Percentiles rank a stretch among this genome's conserved stretches.
Evolutionary conservation across 2,888 invertebrate species (phyloP).

Genomic region (Trichopria drosophilae): DNA sequence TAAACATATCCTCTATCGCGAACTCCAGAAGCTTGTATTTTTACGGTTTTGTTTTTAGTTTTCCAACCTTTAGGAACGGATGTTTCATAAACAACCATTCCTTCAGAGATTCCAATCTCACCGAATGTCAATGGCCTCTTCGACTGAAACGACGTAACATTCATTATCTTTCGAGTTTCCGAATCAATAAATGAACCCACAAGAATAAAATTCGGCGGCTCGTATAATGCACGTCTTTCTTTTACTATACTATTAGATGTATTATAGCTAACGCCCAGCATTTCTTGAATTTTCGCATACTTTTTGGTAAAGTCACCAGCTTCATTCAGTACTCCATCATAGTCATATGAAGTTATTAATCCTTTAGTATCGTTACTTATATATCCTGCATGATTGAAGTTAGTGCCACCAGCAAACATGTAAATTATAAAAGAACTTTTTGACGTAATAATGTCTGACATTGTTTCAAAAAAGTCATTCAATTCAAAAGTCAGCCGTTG

Average conservation of each 20-base stretch:
- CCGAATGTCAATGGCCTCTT: slow-evolving; percentile 56
- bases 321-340: slow-evolving; percentile 64
- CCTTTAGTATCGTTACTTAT: slow-evolving; percentile 41
- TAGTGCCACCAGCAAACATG: slow-evolving; percentile 36
- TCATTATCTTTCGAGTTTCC: slow-evolving; percentile 15
- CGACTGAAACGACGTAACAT: slow-evolving; percentile 5
- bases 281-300: slow-evolving; percentile 56
- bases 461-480: slow-evolving; percentile 5
- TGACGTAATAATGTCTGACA: slow-evolving; percentile 19
- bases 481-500: slow-evolving; percentile 18
- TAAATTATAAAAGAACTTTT: slow-evolving; percentile 29
- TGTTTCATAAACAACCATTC: slow-evolving; percentile 58
- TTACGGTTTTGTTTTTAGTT: background rate
- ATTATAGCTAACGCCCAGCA: slow-evolving; percentile 15
- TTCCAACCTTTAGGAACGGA: slow-evolving; percentile 37
- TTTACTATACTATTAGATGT: background rate
- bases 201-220: slow-evolving; percentile 23
- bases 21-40: slow-evolving; percentile 26
- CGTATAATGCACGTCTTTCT: slow-evolving; percentile 16
- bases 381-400: slow-evolving; percentile 30
- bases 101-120: slow-evolving; percentile 51
- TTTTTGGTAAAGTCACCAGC: slow-evolving; percentile 63
- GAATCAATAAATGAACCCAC: slow-evolving; percentile 30
- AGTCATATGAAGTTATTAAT: slow-evolving; percentile 64
- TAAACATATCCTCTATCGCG: slow-evolving; percentile 32